phyloP scores from a whole-genome alignment of 2,797 vertebrate genomes.

The Eremophila alpestris region DNA sequence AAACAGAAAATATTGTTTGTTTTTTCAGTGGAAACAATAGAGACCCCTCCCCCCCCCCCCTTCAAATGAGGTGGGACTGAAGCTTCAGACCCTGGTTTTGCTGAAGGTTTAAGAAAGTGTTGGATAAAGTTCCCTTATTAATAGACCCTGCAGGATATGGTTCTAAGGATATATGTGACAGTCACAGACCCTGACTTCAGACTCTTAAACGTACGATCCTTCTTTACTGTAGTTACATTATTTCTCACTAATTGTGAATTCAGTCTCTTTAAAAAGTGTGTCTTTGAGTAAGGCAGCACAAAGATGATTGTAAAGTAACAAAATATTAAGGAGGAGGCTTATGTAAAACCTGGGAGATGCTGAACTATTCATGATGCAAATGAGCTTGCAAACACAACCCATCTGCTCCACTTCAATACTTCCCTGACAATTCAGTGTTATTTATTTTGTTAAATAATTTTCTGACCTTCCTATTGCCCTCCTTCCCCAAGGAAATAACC shows the following conservation, averaged over 20 bases:
- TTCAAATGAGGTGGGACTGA: not conserved
- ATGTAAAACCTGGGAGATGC: not conserved
- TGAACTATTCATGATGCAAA: constrained; percentile 3
- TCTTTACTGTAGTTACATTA: not conserved
- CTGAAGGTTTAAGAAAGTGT: not conserved
- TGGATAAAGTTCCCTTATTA: not conserved
- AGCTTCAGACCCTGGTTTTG: not conserved
- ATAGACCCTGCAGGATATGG: not conserved
- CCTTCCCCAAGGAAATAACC: not conserved
- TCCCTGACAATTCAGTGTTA: not conserved
- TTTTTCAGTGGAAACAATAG: not conserved
- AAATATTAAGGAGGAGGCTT: not conserved
- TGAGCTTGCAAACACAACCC: not conserved
- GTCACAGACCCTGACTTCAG: not conserved
- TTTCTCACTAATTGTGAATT: not conserved
- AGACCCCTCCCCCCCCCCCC: rapidly evolving
- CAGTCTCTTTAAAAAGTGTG: not conserved
- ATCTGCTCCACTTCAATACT: constrained; percentile 15
- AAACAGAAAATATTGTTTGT: not conserved
- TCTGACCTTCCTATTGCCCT: not conserved
- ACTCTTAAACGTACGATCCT: not conserved
- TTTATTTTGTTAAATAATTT: constrained; percentile 15
- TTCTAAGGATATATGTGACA: not conserved
- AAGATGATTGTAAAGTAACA: not conserved
- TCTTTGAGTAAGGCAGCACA: not conserved